A percentile compares a stretch with the other conserved stretches of the same genome.
These are phyloP conservation scores for Silvanus unidentatus DNA, from an alignment of 2,888 invertebrate genomes.

Conservation along the genomic window DNA sequence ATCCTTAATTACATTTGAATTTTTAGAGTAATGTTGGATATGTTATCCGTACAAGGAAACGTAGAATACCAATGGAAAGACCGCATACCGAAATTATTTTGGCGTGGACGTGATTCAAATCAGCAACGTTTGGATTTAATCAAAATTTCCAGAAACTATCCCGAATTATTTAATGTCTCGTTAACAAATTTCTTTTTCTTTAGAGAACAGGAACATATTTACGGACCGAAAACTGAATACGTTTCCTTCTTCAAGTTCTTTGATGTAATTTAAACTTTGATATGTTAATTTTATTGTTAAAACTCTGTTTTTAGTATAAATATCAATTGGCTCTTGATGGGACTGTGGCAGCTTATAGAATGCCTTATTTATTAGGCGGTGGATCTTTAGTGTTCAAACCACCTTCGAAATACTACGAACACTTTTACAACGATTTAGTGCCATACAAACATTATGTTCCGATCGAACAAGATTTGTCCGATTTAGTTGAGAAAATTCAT, in stretches of 20 bases:
- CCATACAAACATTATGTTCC: slow-evolving; percentile 81
- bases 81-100: slow-evolving; percentile 73
- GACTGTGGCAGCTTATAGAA: slow-evolving; percentile 91
- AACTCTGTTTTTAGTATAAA: slow-evolving; percentile 71
- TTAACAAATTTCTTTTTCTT: slow-evolving; percentile 97
- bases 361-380: slow-evolving; percentile 86
- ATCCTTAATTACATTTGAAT: neutral
- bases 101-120: slow-evolving; percentile 91
- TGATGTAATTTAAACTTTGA: slow-evolving; percentile 59
- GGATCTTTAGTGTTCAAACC: slow-evolving; percentile 87
- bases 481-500: slow-evolving; percentile 69
- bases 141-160: slow-evolving; percentile 65
- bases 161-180: slow-evolving; percentile 82
- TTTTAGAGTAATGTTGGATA: slow-evolving; percentile 73
- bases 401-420: slow-evolving; percentile 89
- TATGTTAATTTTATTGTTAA: neutral
- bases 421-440: slow-evolving; percentile 75
- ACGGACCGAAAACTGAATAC: slow-evolving; percentile 79
- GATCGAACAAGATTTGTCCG: slow-evolving; percentile 69
- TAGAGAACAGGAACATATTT: slow-evolving; percentile 71
- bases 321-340: slow-evolving; percentile 94
- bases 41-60: slow-evolving; percentile 83
- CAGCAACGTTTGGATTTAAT: slow-evolving; percentile 76
- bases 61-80: slow-evolving; percentile 64
- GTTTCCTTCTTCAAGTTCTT: slow-evolving; percentile 92